Evolutionary conservation across 2,797 vertebrate species (phyloP).

Genomic region (Neosilurus mollespiculum): DNA sequence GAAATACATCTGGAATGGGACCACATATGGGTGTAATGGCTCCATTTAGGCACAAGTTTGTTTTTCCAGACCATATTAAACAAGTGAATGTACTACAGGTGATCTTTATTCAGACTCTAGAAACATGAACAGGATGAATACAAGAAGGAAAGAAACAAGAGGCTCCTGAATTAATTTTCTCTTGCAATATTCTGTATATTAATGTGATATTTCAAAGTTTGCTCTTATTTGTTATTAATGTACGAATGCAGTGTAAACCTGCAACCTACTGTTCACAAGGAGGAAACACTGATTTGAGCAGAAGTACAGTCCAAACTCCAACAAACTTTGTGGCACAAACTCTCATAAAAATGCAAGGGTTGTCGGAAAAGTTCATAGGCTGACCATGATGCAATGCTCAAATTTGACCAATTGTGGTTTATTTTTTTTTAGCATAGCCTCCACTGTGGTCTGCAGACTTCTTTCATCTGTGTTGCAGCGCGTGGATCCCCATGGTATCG

Average conservation of each 20-base stretch:
- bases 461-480: too few relatives aligned
- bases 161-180: neutral
- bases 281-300: neutral
- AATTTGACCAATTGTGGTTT: too few relatives aligned
- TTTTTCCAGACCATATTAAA: neutral
- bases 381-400: too few relatives aligned
- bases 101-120: neutral
- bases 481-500: too few relatives aligned
- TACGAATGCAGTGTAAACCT: neutral
- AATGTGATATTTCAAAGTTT: neutral
- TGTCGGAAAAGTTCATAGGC: too few relatives aligned
- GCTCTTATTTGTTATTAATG: neutral
- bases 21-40: neutral
- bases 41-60: neutral
- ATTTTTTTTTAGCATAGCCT: too few relatives aligned
- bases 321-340: neutral
- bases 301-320: neutral
- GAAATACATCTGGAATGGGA: neutral
- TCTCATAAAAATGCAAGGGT: neutral
- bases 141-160: neutral
- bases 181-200: too few relatives aligned
- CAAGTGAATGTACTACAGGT: neutral
- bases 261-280: neutral
- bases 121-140: neutral
- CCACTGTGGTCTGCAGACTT: too few relatives aligned